phyloP scores from a whole-genome alignment of 2,888 invertebrate genomes.

The Tachystola acroxantha region DNA sequence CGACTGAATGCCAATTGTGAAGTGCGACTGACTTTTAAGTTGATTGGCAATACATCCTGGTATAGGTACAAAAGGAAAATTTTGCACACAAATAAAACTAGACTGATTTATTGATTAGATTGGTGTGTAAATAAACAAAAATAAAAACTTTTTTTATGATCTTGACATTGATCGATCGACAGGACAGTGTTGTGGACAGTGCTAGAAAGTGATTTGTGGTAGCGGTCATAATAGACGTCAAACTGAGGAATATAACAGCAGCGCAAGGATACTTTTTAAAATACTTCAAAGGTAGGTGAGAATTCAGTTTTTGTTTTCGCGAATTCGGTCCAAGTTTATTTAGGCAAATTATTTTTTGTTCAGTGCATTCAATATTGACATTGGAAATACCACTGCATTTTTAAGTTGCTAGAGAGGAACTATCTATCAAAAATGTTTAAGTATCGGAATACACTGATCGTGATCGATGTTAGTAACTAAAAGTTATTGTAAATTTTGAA shows the following conservation, averaged over 20 bases:
- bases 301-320: constrained; percentile 9
- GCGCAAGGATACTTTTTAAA: constrained; percentile 65
- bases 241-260: constrained; percentile 67
- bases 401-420: too few relatives aligned
- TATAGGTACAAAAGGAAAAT: neutral
- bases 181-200: constrained; percentile 49
- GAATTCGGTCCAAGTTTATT: constrained; percentile 53
- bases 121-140: constrained; percentile 6
- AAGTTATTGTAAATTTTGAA: too few relatives aligned
- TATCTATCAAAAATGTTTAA: too few relatives aligned
- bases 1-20: constrained; percentile 56
- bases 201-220: constrained; percentile 55
- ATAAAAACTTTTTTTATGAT: constrained; percentile 20
- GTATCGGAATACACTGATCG: too few relatives aligned
- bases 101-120: too few relatives aligned
- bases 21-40: constrained; percentile 58
- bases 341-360: too few relatives aligned
- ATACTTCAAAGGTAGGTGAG: constrained; percentile 65
- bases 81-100: too few relatives aligned
- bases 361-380: too few relatives aligned
- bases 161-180: constrained; percentile 26
- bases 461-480: too few relatives aligned
- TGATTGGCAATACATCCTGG: constrained; percentile 36
- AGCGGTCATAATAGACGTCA: constrained; percentile 40
- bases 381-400: too few relatives aligned